phyloP scores from a whole-genome alignment of 1,140 invertebrate species.

The Cydia strobilella region DNA sequence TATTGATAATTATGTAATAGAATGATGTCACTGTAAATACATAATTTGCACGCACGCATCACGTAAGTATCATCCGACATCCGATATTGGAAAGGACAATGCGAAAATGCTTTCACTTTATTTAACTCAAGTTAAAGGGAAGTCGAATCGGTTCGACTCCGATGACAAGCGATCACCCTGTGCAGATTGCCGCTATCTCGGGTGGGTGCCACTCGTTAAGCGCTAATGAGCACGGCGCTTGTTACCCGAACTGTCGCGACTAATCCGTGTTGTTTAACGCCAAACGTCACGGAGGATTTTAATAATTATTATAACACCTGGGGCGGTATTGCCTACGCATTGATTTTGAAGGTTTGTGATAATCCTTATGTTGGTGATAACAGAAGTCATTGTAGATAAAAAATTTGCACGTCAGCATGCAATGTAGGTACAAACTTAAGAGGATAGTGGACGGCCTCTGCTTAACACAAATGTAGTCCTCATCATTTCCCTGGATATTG shows the following conservation, averaged over 20 bases:
- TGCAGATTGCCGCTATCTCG: constrained; percentile 46
- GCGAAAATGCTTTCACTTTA: no score
- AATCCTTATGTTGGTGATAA: background rate
- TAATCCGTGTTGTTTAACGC: constrained; percentile 14
- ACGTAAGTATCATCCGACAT: no score
- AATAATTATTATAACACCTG: background rate
- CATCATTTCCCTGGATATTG: no score
- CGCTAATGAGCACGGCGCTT: constrained; percentile 46
- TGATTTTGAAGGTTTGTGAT: background rate
- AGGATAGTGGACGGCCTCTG: no score
- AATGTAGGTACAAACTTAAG: no score
- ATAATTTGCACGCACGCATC: no score
- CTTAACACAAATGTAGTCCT: no score
- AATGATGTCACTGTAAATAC: no score
- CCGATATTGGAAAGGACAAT: no score
- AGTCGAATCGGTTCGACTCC: background rate
- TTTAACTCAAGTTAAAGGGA: no score
- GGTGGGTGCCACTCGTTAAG: constrained; percentile 41
- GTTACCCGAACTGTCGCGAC: constrained; percentile 8
- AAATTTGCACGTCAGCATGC: no score
- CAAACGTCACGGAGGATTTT: constrained; percentile 1
- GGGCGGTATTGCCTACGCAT: background rate
- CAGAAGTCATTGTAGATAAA: no score
- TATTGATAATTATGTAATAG: background rate
- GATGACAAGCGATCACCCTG: constrained; percentile 39